phyloP scores from a whole-genome alignment of 2,888 invertebrate genomes.

The Danaus chrysippus region DNA sequence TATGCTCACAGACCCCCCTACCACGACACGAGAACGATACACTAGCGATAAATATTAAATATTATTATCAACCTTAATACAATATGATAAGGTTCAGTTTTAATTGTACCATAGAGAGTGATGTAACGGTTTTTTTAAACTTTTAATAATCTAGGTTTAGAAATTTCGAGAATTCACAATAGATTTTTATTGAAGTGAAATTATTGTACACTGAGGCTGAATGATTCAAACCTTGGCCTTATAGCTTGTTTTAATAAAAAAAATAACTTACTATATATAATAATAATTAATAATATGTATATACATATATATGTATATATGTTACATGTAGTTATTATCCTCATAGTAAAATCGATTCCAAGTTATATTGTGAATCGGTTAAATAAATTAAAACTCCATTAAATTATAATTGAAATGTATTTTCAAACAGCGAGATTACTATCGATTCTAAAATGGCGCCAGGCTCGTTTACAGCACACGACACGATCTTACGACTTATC shows the following conservation, averaged over 20 bases:
- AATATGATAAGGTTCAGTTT: not conserved
- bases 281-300: no score
- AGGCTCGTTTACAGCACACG: constrained; percentile 4
- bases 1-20: constrained; percentile 4
- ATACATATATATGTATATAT: no score
- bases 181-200: constrained; percentile 4
- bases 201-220: not conserved
- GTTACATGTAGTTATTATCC: not conserved
- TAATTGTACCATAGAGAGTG: not conserved
- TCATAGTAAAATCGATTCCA: not conserved
- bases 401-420: constrained; percentile 8
- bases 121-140: constrained; percentile 5
- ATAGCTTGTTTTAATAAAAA: no score
- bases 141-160: constrained; percentile 9
- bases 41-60: constrained; percentile 1
- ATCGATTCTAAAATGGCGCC: constrained; percentile 9
- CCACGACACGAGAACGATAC: constrained; percentile 1
- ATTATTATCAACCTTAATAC: not conserved
- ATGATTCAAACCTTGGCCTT: no score
- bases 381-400: constrained; percentile 8
- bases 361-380: not conserved
- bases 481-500: not conserved
- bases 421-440: constrained; percentile 7
- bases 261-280: no score
- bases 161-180: constrained; percentile 3